A percentile compares a stretch with the other conserved stretches of the same genome.
Conservation (phyloP, 2,888 invertebrate species). For the Tetranychus truncatus region DNA sequence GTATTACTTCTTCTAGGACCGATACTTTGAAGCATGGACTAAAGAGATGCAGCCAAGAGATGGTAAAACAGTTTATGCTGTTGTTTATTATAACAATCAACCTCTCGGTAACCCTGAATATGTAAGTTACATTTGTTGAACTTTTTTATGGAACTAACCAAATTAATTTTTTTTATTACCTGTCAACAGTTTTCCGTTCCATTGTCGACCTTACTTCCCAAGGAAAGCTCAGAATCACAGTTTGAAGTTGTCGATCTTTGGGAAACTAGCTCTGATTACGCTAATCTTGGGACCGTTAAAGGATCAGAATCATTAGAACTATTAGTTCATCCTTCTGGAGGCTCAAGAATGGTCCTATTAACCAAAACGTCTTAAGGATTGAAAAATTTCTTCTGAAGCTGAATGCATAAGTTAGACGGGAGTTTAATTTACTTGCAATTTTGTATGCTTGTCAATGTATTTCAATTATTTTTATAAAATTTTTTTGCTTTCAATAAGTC, state of each 20-base stretch:
- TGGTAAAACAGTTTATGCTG: neutral
- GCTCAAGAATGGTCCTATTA: neutral
- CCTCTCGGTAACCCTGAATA: neutral
- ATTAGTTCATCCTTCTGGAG: constrained; percentile 5
- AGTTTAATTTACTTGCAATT: too few relatives aligned
- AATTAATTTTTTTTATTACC: neutral
- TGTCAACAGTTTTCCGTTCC: neutral
- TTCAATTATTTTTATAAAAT: too few relatives aligned
- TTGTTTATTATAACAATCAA: neutral
- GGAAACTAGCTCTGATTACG: neutral
- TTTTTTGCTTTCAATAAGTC: too few relatives aligned
- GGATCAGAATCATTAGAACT: neutral
- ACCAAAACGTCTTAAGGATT: neutral
- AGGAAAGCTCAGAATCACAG: neutral
- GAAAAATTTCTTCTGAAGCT: too few relatives aligned
- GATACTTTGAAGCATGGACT: neutral
- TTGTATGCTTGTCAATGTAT: too few relatives aligned
- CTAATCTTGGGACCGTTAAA: neutral
- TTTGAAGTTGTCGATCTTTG: neutral
- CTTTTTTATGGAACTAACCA: neutral
- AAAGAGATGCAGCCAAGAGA: neutral
- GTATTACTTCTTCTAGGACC: neutral
- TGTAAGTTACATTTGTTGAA: neutral
- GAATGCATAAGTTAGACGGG: too few relatives aligned
- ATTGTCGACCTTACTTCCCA: neutral